Evolutionary conservation across 2,888 invertebrate species (phyloP).

Genomic region (Lochmaea capreae): DNA sequence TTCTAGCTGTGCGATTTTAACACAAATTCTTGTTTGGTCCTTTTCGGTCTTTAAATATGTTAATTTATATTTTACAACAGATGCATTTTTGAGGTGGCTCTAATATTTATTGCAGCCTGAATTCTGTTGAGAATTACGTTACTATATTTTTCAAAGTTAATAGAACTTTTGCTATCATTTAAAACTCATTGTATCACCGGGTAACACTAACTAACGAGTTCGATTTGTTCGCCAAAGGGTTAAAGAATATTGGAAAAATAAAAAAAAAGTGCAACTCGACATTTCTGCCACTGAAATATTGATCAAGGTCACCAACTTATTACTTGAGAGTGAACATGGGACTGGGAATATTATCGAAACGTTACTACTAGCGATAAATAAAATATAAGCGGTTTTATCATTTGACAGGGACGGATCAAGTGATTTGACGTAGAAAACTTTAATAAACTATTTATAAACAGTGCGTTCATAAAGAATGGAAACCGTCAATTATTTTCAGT

Average conservation of each 20-base stretch:
- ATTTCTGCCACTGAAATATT: background rate
- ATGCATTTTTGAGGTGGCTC: too few species aligned
- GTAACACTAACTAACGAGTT: background rate
- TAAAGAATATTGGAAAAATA: background rate
- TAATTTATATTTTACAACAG: too few species aligned
- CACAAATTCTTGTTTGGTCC: too few species aligned
- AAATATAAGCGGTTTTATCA: slow-evolving; percentile 26
- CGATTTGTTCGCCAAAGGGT: background rate
- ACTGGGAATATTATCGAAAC: slow-evolving; percentile 16
- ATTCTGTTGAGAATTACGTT: background rate
- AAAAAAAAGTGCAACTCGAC: background rate
- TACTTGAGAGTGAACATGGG: background rate
- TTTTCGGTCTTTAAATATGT: too few species aligned
- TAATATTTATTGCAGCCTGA: too few species aligned
- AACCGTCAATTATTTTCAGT: too few species aligned
- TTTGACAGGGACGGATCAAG: background rate
- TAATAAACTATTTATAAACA: too few species aligned
- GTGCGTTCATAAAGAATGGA: too few species aligned
- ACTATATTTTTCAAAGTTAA: background rate
- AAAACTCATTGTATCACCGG: background rate
- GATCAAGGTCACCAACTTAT: background rate
- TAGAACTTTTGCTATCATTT: background rate
- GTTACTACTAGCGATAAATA: slow-evolving; percentile 26
- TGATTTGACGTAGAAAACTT: too few species aligned
- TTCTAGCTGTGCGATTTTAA: too few species aligned